A percentile compares a stretch with the other conserved stretches of the same genome.
Conservation (phyloP, 2,888 invertebrate species). For the Melinaea menophilus region DNA sequence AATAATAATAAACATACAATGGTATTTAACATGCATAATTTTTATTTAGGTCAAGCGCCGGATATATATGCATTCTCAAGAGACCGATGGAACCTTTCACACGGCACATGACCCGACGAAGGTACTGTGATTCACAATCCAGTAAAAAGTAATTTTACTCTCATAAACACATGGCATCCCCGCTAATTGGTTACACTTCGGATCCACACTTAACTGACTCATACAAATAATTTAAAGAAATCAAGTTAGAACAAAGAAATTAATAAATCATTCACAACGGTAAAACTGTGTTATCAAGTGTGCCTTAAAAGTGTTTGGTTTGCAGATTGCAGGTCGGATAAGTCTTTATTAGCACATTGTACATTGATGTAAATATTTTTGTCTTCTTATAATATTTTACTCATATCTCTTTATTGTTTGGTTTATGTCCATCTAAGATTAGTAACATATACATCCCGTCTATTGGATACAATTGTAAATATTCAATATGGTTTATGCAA, state of each 20-base stretch:
- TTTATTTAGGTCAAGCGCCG: constrained; percentile 44
- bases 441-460: too few relatives aligned
- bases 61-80: constrained; percentile 49
- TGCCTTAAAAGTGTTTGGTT: neutral
- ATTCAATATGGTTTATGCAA: too few relatives aligned
- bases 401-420: too few relatives aligned
- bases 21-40: constrained; percentile 31
- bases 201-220: constrained; percentile 25
- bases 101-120: constrained; percentile 41
- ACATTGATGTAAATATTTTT: constrained; percentile 1
- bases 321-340: neutral
- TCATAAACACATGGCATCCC: constrained; percentile 15
- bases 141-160: constrained; percentile 32
- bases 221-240: constrained; percentile 16
- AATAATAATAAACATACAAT: constrained; percentile 22
- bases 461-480: neutral
- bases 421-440: too few relatives aligned
- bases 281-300: constrained; percentile 12
- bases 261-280: constrained; percentile 20
- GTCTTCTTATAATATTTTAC: too few relatives aligned
- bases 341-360: neutral
- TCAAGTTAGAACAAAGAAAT: constrained; percentile 20
- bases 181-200: constrained; percentile 28
- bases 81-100: constrained; percentile 44
- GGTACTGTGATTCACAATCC: constrained; percentile 39